Evolutionary conservation across 1,140 invertebrate species (phyloP), one percentile per base, ranked within the genome.

Genomic region (Odontomachus brunneus): DNA sequence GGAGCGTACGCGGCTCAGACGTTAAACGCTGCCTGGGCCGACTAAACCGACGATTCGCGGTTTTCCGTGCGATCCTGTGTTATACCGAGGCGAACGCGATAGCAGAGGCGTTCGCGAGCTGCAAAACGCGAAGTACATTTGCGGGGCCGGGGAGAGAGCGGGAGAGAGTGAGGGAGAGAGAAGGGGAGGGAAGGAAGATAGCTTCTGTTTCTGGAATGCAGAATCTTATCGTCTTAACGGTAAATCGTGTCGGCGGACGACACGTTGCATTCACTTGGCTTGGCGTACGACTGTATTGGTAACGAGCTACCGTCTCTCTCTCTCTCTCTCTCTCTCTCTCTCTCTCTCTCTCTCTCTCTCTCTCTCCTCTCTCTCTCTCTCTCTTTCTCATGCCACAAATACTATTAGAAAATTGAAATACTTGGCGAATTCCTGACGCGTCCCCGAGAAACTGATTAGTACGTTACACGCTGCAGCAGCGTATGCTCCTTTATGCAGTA

Each of bases 211-310:
- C 9, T n/a, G 78, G 57, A 75, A 85, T 66, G 76, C 75, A 9
- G 38, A 57, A 67, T 48, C 63, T 72, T 85, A 85, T 87, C 67
- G 80, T 26, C 63, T 49, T 60, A 14, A 38, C 17, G 51, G 57
- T 72, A 78, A 87, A 87, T 84, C 59, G 59, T 55, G 53, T 86
- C 69, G n/a, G n/a, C n/a, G n/a, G n/a, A n/a, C n/a, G 84, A 86
- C 84, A 73, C 66, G 48, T 78, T 86, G 83, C 67, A 85, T 67
- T 82, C 67, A 74, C 69, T 60, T 71, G 83, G 71, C 76, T 51
- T 75, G 19, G 22, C n/a, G n/a, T n/a, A 69, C 51, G 62, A 19
- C 17, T 55, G 53, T 49, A 53, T 76, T 69, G 22, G 75, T 51
- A 76, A 66, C 51, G 22, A 69, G 33, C n/a, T n/a, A 14, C 59